Evolutionary conservation across 2,888 invertebrate genomes (phyloP).

Genomic region (Synanthedon vespiformis): DNA sequence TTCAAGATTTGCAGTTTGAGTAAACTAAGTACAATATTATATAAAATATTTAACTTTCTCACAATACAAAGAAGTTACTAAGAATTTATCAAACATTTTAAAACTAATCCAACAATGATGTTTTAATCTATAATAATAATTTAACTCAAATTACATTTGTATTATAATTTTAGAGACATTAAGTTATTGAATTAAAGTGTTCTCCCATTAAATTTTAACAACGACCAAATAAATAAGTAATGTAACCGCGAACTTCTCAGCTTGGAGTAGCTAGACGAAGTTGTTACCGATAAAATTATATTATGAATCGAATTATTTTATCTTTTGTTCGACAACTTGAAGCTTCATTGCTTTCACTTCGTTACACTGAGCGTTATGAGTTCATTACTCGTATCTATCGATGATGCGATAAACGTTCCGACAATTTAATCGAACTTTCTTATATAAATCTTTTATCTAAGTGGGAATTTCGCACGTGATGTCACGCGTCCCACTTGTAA

Average conservation of each 20-base stretch:
- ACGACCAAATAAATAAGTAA: neutral
- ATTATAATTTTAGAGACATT: no score
- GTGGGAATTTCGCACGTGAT: conserved; percentile 27
- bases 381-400: conserved; percentile 3
- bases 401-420: neutral
- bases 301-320: conserved; percentile 30
- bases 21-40: no score
- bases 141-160: no score
- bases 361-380: conserved; percentile 16
- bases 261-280: conserved; percentile 3
- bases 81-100: no score
- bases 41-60: no score
- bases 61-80: no score
- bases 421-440: neutral
- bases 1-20: no score
- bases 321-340: conserved; percentile 22
- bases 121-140: no score
- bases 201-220: no score
- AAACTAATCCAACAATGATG: no score
- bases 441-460: conserved; percentile 2
- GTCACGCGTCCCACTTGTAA: neutral
- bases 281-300: conserved; percentile 23
- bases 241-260: neutral
- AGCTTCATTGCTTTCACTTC: conserved; percentile 21
- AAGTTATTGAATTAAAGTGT: no score